Evolutionary conservation across 2,888 invertebrate species (phyloP), one percentile per base, ranked within the genome.

Genomic region (Crocallis elinguaria): DNA sequence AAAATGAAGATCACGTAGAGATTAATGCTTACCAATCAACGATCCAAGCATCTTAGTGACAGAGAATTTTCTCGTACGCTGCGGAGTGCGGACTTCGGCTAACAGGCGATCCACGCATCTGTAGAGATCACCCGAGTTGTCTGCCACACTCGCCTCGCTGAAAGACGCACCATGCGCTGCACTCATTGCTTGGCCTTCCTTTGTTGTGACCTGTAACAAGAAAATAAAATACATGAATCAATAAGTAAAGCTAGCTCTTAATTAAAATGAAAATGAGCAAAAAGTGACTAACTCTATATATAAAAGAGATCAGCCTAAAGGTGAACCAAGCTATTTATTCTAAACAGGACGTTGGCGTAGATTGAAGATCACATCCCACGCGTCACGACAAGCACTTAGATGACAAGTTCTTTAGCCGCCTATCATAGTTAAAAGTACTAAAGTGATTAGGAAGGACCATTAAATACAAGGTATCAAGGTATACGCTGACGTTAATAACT

Each of bases 11-110:
- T 35, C n/a, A 17, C 3, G 9, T 32, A 13, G 8, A 19, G 9
- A 17, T 12, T 25, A 12, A 48, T 60, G 35, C 58, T 68, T 67
- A 90, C 95, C 95, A 77, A 95, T 95, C 57, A 95, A 82, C 6
- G 95, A 95, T 49, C 95, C 95, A 57, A 96, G 93, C 95, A 96
- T 95, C 84, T 96, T 96, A 21, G 95, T 94, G 30, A 96, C 95
- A 50, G 95, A 95, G 84, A 95, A 95, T 80, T 95, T 95, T 64
- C 95, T 88, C 63, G 94, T 93, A 67, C 94, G 93, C 68, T 93
- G 92, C 25, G 93, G 91, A 13, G 90, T 92, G 56, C 94, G 93
- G 53, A 94, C 94, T 73, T 95, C 95, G 55, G 93, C 93, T 21
- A 96, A 88, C 17, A 95, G 84, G 36, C 93, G 87, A 76, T 95